Base-by-base conservation (phyloP, 1,140 invertebrate genomes). In the Drosophila bocqueti region DNA sequence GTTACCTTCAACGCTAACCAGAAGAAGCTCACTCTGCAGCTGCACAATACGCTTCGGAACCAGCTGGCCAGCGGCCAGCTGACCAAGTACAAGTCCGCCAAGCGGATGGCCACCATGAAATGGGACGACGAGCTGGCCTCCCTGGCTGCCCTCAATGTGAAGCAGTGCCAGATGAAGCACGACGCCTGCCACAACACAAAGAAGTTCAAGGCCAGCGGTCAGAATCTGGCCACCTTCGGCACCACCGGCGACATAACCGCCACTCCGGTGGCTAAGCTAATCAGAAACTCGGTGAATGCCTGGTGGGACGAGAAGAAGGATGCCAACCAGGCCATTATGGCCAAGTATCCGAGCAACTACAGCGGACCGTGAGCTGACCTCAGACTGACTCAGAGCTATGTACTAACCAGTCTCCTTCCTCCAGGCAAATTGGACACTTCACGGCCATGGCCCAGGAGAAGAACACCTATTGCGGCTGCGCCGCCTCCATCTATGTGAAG, bases 41-140 rank as follows among this genome's bases (percentile, higher is more conserved):
- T 52, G 31, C 89, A 91, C 46, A 92, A 92, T 54, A 34, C 26
- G 2, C 40, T 59, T 0, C 71, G 91, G 2, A 86, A 84, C 46
- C 47, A 64, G 3, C 69, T 92, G 36, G 91, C 91, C n/a, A 75
- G 79, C 9, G 91, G 91, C 0, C 31, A 49, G 1, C 58, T 72
- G 15, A 42, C 47, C 24, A 68, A 80, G 0, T 45, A 85, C 43
- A 71, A 36, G 5, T 36, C 82, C n/a, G 91, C 91, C 43, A 86
- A 84, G 24, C 79, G 87, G 11, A 92, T 92, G 91, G 82, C 87
- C 52, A 92, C 91, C 45, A 92, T 92, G 57, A 40, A 69, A 29
- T 92, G 92, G 92, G 69, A 86, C 58, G 69, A 83, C 13, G 91
- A 92, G 31, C 64, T 92, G 45, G 89, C 91, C 43, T 54, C 49